These are phyloP conservation scores for Triplophysa rosa DNA, from an alignment of 2,113 vertebrate species.

Conservation along the genomic window DNA sequence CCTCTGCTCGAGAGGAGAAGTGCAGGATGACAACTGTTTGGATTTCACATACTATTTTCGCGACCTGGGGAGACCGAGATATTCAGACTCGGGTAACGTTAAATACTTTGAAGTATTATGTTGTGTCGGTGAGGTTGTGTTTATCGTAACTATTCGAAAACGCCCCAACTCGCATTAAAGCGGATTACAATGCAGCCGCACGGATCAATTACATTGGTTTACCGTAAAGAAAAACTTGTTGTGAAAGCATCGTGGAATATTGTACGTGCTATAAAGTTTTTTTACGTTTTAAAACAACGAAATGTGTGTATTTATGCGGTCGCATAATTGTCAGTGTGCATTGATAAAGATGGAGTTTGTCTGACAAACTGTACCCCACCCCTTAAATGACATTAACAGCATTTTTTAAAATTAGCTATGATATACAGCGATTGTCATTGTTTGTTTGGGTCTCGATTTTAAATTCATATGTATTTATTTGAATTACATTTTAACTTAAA, in stretches of 20 bases:
- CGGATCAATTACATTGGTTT: neutral
- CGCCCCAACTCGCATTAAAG: neutral
- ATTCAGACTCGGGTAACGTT: slow-evolving; percentile 84
- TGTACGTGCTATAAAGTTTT: neutral
- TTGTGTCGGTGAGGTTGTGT: neutral
- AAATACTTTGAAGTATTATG: neutral
- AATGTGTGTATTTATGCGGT: neutral
- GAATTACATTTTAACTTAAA: no score
- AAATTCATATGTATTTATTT: no score
- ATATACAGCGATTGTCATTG: neutral
- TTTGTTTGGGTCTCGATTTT: neutral
- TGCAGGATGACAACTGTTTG: slow-evolving; percentile 90
- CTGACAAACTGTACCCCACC: slow-evolving; percentile 36
- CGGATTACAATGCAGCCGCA: no score
- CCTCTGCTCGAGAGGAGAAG: slow-evolving; percentile 91
- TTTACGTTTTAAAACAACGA: neutral
- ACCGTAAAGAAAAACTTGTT: neutral
- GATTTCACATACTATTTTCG: slow-evolving; percentile 95
- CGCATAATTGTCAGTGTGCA: neutral
- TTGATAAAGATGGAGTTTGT: slow-evolving; percentile 23
- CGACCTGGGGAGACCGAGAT: slow-evolving; percentile 88
- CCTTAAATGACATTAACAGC: neutral
- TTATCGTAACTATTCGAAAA: neutral
- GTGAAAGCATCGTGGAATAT: neutral
- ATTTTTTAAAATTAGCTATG: neutral